Conservation (phyloP, 2,797 vertebrate genomes). For the Semaprochilodus insignis region DNA sequence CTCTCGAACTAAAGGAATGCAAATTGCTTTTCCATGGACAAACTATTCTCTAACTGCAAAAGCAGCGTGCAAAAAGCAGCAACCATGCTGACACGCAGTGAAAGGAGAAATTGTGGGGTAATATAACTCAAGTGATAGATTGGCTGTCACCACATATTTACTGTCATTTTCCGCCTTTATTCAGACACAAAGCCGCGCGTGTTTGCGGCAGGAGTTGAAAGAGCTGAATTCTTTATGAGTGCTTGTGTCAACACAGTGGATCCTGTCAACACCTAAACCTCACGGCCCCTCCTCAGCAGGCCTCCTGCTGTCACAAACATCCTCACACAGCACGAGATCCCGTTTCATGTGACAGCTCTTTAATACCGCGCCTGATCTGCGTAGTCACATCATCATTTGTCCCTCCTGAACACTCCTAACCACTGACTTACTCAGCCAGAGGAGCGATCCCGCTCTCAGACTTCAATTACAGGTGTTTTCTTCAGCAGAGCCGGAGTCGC, state of each 20-base stretch:
- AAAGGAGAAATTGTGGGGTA: constrained; percentile 24
- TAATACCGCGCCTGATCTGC: constrained; percentile 57
- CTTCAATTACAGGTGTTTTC: constrained; percentile 35
- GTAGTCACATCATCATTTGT: constrained; percentile 45
- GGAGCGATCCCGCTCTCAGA: constrained; percentile 12
- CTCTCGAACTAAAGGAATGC: constrained; percentile 7
- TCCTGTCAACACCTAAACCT: constrained; percentile 38
- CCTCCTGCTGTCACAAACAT: constrained; percentile 58
- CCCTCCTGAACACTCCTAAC: constrained; percentile 33
- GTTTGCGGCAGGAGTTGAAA: constrained; percentile 42
- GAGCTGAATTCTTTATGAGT: constrained; percentile 46
- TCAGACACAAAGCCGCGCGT: constrained; percentile 17
- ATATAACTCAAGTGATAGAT: constrained; percentile 43
- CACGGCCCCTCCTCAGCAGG: constrained; percentile 36
- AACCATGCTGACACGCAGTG: neutral
- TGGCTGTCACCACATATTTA: constrained; percentile 45
- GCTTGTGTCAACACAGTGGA: constrained; percentile 52
- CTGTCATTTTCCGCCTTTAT: constrained; percentile 14
- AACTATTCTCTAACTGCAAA: constrained; percentile 19
- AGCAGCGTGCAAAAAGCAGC: neutral
- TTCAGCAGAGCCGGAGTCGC: constrained; percentile 25
- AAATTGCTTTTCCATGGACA: neutral
- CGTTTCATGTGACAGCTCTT: constrained; percentile 64
- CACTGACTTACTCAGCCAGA: constrained; percentile 51
- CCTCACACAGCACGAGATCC: constrained; percentile 55